phyloP scores from a whole-genome alignment of 2,888 invertebrate species.

The Dynastes hyllus region DNA sequence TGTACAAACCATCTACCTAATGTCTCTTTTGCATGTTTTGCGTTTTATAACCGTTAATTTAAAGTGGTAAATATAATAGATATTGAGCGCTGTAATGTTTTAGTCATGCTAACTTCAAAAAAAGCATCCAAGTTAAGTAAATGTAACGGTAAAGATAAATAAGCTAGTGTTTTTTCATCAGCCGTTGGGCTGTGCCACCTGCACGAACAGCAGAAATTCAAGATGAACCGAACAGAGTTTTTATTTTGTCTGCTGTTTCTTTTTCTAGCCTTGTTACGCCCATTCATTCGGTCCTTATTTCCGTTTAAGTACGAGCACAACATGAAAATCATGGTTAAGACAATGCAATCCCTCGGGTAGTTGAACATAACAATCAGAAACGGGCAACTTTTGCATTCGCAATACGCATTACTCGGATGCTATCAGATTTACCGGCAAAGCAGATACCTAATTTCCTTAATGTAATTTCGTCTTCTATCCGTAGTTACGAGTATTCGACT shows the following conservation, averaged over 20 bases:
- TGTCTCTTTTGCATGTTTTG: too few species aligned
- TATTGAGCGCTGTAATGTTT: too few species aligned
- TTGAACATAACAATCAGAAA: conserved; percentile 52
- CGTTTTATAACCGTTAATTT: too few species aligned
- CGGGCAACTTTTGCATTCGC: conserved; percentile 54
- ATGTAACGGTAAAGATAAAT: background rate
- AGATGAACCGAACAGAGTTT: conserved; percentile 2
- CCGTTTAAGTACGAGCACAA: conserved; percentile 35
- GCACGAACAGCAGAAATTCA: background rate
- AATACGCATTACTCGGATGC: conserved; percentile 54
- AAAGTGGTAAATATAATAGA: too few species aligned
- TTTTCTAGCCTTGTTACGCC: background rate
- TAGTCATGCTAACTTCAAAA: background rate
- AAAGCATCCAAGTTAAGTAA: background rate
- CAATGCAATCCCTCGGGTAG: conserved; percentile 52
- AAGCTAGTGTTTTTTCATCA: background rate
- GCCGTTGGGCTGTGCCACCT: background rate
- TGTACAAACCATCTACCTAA: too few species aligned
- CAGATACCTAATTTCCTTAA: conserved; percentile 61
- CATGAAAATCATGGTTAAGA: conserved; percentile 45
- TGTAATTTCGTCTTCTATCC: conserved; percentile 57
- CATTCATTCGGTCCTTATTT: conserved; percentile 31
- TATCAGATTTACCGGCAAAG: conserved; percentile 55
- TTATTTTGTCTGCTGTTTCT: conserved; percentile 15
- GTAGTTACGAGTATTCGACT: conserved; percentile 42